Conservation (phyloP, 2,888 invertebrate genomes). For the Pediacus dermestoides region DNA sequence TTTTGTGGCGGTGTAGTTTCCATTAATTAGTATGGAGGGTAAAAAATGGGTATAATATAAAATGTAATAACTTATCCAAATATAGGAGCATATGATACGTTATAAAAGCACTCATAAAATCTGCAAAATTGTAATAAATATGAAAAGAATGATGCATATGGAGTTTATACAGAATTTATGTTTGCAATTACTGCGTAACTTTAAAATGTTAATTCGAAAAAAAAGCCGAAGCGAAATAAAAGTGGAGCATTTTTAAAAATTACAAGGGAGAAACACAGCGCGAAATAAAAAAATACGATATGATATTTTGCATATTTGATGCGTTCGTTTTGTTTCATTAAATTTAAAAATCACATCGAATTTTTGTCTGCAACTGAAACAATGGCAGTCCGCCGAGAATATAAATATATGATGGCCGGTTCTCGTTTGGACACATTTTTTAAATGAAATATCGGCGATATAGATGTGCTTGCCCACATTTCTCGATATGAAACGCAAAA, state of each 20-base stretch:
- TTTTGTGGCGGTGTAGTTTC: too few species aligned
- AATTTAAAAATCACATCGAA: conserved; percentile 51
- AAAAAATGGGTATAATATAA: conserved; percentile 8
- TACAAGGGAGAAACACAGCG: conserved; percentile 38
- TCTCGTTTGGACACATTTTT: conserved; percentile 50
- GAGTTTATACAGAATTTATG: conserved; percentile 37
- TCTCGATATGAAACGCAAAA: conserved; percentile 53
- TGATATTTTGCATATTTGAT: conserved; percentile 50
- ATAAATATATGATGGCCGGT: conserved; percentile 51
- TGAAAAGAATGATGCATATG: conserved; percentile 28
- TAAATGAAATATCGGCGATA: conserved; percentile 52
- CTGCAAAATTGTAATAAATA: conserved; percentile 18
- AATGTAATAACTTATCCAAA: conserved; percentile 9
- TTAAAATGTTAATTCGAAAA: conserved; percentile 39
- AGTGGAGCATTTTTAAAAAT: conserved; percentile 39
- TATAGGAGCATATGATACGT: conserved; percentile 5
- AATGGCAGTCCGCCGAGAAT: conserved; percentile 50
- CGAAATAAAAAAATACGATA: conserved; percentile 44
- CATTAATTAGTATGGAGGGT: conserved; percentile 20
- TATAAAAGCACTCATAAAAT: conserved; percentile 16
- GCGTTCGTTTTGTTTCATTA: conserved; percentile 48
- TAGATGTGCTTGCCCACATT: conserved; percentile 48
- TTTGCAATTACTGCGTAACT: conserved; percentile 37
- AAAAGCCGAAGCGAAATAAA: conserved; percentile 26
- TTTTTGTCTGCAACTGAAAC: conserved; percentile 48